phyloP scores from a whole-genome alignment of 2,888 invertebrate species.

The Trilocha varians region DNA sequence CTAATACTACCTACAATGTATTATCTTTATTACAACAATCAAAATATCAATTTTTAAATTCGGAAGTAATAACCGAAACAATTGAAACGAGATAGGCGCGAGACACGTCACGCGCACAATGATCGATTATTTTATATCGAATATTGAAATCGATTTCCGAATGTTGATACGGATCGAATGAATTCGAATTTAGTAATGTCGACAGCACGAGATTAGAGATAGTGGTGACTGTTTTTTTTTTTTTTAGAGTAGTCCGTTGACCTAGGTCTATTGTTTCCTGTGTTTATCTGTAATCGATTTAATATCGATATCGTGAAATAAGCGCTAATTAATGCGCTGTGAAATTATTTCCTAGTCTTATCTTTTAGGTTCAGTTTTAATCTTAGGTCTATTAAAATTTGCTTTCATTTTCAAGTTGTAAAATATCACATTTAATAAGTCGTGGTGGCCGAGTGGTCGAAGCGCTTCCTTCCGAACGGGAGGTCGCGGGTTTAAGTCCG shows the following conservation, averaged over 20 bases:
- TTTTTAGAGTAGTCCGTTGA: background rate
- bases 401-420: too few species aligned
- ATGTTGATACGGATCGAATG: constrained; percentile 21
- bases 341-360: background rate
- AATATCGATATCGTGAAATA: background rate
- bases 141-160: constrained; percentile 17
- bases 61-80: background rate
- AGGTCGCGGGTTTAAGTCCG: too few species aligned
- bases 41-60: too few species aligned
- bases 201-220: constrained; percentile 15
- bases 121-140: constrained; percentile 9
- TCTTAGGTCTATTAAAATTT: too few species aligned
- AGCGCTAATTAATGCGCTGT: background rate
- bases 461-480: too few species aligned
- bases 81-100: background rate
- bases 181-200: constrained; percentile 14
- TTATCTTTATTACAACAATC: too few species aligned
- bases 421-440: too few species aligned
- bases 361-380: background rate
- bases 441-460: too few species aligned
- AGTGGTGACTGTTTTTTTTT: background rate
- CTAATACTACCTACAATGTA: too few species aligned
- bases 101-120: background rate
- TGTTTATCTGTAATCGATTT: background rate
- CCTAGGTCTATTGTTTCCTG: background rate